A percentile compares a stretch with the other conserved stretches of the same genome.
These are phyloP conservation scores for Glyphotaelius pellucidus DNA, from an alignment of 2,888 invertebrate genomes.

Conservation along the genomic window DNA sequence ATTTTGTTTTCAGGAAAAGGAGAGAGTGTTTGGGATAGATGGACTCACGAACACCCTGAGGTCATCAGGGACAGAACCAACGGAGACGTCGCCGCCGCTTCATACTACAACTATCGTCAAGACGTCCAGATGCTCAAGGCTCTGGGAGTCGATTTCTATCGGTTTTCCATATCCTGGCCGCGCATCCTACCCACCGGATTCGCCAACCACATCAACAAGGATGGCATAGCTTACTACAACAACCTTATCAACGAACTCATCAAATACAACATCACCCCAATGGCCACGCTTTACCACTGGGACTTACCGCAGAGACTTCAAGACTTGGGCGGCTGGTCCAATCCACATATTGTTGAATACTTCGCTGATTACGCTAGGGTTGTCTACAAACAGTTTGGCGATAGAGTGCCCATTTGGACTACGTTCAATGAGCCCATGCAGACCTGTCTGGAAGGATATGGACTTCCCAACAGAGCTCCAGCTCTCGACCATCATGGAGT, in stretches of 20 bases:
- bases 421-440: constrained; percentile 87
- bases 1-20: constrained; percentile 77
- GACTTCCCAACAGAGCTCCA: constrained; percentile 79
- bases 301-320: constrained; percentile 82
- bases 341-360: constrained; percentile 80
- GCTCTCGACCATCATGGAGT: constrained; percentile 79
- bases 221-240: constrained; percentile 87
- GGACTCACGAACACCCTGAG: constrained; percentile 75
- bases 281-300: constrained; percentile 86
- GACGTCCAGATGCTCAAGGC: constrained; percentile 81
- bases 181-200: constrained; percentile 85
- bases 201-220: constrained; percentile 80
- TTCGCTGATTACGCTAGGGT: constrained; percentile 82
- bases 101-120: constrained; percentile 81
- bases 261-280: constrained; percentile 82
- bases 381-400: constrained; percentile 79
- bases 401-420: constrained; percentile 84
- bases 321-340: constrained; percentile 83
- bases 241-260: constrained; percentile 84
- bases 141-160: constrained; percentile 81
- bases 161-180: constrained; percentile 87
- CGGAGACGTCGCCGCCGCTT: constrained; percentile 83
- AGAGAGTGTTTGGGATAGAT: constrained; percentile 80
- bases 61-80: constrained; percentile 78
- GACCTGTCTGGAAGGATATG: constrained; percentile 78